Base-by-base conservation (phyloP, 37 sponge, comb jelly and placozoan genomes). In the Hormiphora californensis region DNA sequence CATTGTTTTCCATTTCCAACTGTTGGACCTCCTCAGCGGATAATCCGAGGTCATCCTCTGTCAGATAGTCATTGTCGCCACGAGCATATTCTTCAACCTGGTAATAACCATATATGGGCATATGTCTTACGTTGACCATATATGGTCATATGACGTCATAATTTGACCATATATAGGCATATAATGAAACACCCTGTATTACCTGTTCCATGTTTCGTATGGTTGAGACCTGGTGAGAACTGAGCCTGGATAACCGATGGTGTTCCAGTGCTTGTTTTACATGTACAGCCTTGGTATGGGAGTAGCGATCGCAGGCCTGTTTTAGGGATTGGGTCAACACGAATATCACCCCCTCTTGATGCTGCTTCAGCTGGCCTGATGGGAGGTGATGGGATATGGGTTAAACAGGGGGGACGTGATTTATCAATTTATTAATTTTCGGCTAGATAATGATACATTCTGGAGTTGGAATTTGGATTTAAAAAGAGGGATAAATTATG, bases 261-360 rank as follows among this genome's bases (percentile, higher is more conserved):
- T 67, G 68, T 67, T 67, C 68, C 68, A 67, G 36, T 30, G 68
- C 34, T 39, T 67, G 68, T 30, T 67, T 67, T 19, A 67, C 68
- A 39, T 67, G 68, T 4, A 67, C 34, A 33, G 68, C 68, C 19
- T 34, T 30, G 19, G 68, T 67, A 15, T 32, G 31, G 36, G 68
- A 67, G 39, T 33, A 67, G 38, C 34, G 31, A 39, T 67, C 68
- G 19, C 68, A 67, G 1, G 68, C 30, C 39, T 28, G 37, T 39
- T 67, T 67, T 39, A 67, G 39, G 19, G 9, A 67, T 35, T 67
- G 68, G 37, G 68, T 67, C 37, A 67, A 39, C 4, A 35, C 35
- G 68, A 67, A 67, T 30, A 67, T 67, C 68, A 67, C 68, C 5
- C 68, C 68, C 30, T 67, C 68, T 34, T 67, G 68, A 39, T 67